Evolutionary conservation across 1,140 invertebrate genomes (phyloP), one percentile per base, ranked within the genome.

Genomic region (Zaprionus kolodkinae): DNA sequence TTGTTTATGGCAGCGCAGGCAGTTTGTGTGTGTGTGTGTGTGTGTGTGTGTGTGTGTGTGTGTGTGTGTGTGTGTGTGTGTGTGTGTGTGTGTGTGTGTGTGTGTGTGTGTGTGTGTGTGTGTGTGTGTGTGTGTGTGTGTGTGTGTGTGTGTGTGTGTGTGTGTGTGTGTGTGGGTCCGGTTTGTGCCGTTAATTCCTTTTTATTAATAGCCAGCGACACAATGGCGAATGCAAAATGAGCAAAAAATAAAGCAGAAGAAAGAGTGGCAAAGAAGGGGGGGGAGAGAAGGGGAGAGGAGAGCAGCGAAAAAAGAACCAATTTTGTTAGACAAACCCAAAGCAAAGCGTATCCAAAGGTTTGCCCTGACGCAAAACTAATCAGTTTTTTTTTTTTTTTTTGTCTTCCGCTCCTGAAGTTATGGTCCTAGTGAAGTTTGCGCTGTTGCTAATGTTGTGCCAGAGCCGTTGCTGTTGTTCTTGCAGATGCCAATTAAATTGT

Each of bases 161-260:
- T 21, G 21, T 21, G 21, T 88, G 72, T 79, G 66, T 79, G 80
- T 76, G 77, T 74, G 77, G 81, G 81, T 88, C 84, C 85, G 84
- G 84, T 89, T 88, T 89, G 60, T 89, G 85, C 84, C 84, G 84
- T 89, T 88, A 88, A 88, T 88, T 88, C 85, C 84, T 88, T 84
- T 89, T 88, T 88, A 88, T 88, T 89, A 89, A 88, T 89, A 88
- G 85, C 74, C 54, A 73, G 63, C 78, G 67, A 85, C 76, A 85
- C 81, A 85, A 77, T 69, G 52, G 48, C 45, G 33, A 68, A 40
- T 36, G 27, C 27, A 35, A 60, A 59, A 80, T 61, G 59, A 33
- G 54, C 27, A 55, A 65, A 66, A 65, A 76, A 38, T 7, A 59
- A 38, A 55, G 11, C 6, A 25, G 6, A 43, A 21, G 4, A 59